Base-by-base conservation (phyloP, 2,113 vertebrate species). In the Plecotus auritus region DNA sequence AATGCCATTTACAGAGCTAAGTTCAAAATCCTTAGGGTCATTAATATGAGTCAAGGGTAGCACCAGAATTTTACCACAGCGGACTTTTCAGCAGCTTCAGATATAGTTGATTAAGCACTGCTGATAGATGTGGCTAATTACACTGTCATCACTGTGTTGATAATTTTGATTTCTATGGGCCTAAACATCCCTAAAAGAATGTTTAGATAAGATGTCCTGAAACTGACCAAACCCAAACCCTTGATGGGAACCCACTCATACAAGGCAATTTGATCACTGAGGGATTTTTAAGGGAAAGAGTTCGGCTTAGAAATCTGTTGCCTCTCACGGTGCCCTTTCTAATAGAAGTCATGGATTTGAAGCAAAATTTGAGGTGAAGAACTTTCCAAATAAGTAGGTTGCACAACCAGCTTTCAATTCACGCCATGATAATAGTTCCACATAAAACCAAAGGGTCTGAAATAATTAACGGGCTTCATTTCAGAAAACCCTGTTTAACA, bases 61-160 rank as follows among this genome's bases (percentile, higher is more conserved):
- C 45, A 47, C 12, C 49, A 85, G 59, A 80, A 88, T 73, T 91
- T 93, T 74, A 83, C 22, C 30, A 5, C 32, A 81, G 40, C 70
- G 42, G 45, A 70, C 30, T 56, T 95, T 95, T 81, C 86, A 95
- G 56, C 51, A 88, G 76, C 42, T 92, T 90, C 42, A 85, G 64
- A 77, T 69, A 64, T 23, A 5, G 23, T 2, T 95, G 86, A 93
- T 88, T 94, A 93, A 17, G 76, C 47, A 56, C 8, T 90, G 89
- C 35, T 87, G 59, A 97, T 16, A 93, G 93, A 95, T 59, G 76
- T 30, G 18, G 81, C 87, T 90, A 96, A 88, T 94, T 92, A 92
- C 82, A 80, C 2, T 96, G 77, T 92, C 91, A 96, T 92, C 90
- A 94, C 28, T 72, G 2, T 47, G 51, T 56, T 93, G 69, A 72